Base-by-base conservation (phyloP, 1,140 invertebrate genomes). In the Drosophila sproati region DNA sequence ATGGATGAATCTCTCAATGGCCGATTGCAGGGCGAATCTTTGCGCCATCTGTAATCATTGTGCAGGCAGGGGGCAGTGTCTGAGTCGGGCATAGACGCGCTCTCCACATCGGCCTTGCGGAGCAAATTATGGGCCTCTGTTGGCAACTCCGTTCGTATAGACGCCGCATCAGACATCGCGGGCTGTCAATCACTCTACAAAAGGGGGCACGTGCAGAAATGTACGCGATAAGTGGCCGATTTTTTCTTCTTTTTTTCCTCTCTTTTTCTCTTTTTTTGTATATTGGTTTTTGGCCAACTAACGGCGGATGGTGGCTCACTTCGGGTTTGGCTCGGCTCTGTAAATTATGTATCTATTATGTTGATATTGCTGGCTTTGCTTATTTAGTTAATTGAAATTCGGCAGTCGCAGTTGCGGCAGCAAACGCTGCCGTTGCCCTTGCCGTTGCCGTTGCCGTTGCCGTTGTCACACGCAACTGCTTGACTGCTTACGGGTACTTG, bases 351-450 rank as follows among this genome's bases (percentile, higher is more conserved):
- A 62, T 71, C 73, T 63, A 71, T 72, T 76, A 76, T 76, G 60
- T 72, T 67, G 62, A 77, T 73, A 73, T 66, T 59, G 29, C 29
- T 20, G 20, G 71, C 52, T 86, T 85, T 87, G 82, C 72, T 87
- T 87, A 82, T 82, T 87, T 88, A 82, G 76, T 82, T 88, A 88
- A 88, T 88, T 88, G 73, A 88, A 87, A 82, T 82, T 64, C 77
- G 78, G 77, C 68, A 62, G 71, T 71, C 43, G 74, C 80, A 20
- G 20, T 20, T 20, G 20, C 20, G 20, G 20, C 20, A 20, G 20
- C 61, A 70, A 48, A 20, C 34, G 12, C 34, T 50, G 8, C 5
- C 10, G 39, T 20, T 20, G 20, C 20, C 20, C 20, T 20, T 20
- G 20, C 20, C 20, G 20, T 20, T 20, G 20, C 20, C 20, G 20